These are phyloP conservation scores for Rousettus madagascariensis DNA, from an alignment of 2,797 vertebrate genomes.

Conservation along the genomic window DNA sequence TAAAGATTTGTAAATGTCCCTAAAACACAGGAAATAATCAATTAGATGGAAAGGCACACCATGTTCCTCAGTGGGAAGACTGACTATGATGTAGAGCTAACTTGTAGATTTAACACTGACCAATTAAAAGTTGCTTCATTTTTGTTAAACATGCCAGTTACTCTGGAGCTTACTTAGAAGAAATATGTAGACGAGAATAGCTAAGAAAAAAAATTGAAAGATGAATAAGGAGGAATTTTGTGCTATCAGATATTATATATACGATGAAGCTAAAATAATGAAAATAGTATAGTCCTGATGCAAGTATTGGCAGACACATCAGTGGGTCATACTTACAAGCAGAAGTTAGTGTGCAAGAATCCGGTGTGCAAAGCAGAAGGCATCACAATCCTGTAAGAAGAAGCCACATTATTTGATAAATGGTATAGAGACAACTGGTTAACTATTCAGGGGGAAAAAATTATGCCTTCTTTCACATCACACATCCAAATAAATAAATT, in stretches of 20 bases:
- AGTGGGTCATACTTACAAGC: background rate
- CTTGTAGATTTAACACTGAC: background rate
- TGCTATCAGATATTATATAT: background rate
- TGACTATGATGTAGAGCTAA: background rate
- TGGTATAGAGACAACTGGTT: background rate
- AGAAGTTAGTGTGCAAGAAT: background rate
- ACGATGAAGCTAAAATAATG: background rate
- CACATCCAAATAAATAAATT: background rate
- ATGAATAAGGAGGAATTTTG: background rate
- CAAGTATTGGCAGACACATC: background rate
- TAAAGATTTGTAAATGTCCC: background rate
- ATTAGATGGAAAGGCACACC: background rate
- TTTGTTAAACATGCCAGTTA: background rate
- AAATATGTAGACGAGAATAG: background rate
- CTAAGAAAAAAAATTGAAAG: background rate
- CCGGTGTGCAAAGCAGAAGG: background rate
- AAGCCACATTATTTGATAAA: background rate
- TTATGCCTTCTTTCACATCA: background rate
- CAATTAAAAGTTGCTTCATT: background rate
- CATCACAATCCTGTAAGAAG: background rate
- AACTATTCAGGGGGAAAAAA: background rate
- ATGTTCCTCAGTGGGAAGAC: background rate
- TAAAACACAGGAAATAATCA: background rate
- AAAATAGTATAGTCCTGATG: background rate
- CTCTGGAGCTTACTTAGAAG: background rate